phyloP scores from a whole-genome alignment of 2,797 vertebrate species.

The Pantherophis alleghaniensis region DNA sequence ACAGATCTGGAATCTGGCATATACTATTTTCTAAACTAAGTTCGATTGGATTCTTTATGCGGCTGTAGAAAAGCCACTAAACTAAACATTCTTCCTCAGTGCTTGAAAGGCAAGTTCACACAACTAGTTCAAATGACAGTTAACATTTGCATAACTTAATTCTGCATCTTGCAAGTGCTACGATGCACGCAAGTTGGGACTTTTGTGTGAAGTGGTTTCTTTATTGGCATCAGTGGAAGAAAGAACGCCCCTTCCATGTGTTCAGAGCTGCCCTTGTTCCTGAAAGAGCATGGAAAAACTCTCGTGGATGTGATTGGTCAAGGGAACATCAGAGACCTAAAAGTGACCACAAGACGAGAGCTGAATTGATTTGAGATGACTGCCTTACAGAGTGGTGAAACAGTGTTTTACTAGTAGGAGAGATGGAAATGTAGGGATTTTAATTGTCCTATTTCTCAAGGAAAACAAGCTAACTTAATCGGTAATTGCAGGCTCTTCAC shows the following conservation, averaged over 20 bases:
- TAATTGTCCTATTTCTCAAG: neutral
- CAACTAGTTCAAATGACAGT: slow-evolving; percentile 14
- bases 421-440: neutral
- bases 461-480: neutral
- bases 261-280: neutral
- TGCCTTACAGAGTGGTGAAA: neutral
- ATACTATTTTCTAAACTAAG: slow-evolving; percentile 19
- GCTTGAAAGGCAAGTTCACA: slow-evolving; percentile 7
- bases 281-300: neutral
- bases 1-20: slow-evolving; percentile 28
- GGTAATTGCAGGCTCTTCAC: neutral
- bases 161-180: neutral
- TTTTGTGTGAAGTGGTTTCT: neutral
- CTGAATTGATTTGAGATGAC: neutral
- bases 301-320: neutral
- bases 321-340: neutral
- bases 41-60: slow-evolving; percentile 21
- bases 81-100: slow-evolving; percentile 21
- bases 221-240: neutral
- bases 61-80: slow-evolving; percentile 19
- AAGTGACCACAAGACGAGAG: neutral
- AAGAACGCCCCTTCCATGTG: neutral
- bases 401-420: neutral
- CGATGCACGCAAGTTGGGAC: neutral
- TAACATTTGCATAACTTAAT: slow-evolving; percentile 4